Conservation (phyloP, 53 echinoderm and acorn worm genomes). For the Glandiceps talaboti region DNA sequence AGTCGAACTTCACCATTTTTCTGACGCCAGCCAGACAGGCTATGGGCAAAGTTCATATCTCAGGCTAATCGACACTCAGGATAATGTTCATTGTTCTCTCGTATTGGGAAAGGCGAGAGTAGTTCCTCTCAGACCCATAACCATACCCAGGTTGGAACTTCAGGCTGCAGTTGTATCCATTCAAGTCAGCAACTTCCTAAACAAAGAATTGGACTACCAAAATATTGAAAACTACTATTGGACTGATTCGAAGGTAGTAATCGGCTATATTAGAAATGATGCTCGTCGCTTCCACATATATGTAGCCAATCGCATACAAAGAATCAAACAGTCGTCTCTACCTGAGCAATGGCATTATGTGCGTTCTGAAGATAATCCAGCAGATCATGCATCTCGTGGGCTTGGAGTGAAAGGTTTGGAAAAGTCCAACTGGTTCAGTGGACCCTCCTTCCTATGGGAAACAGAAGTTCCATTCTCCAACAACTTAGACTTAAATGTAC, state of each 20-base stretch:
- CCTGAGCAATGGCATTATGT: constrained; percentile 42
- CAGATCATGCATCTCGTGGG: constrained; percentile 38
- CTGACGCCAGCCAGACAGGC: background rate
- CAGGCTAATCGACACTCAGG: background rate
- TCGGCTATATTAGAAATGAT: constrained; percentile 41
- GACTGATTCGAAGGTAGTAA: constrained; percentile 39
- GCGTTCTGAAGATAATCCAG: constrained; percentile 26
- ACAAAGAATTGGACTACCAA: too few species aligned
- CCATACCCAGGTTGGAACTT: too few species aligned
- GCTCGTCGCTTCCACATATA: constrained; percentile 39
- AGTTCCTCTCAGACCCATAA: constrained; percentile 19
- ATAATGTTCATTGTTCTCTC: background rate
- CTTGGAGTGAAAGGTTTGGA: constrained; percentile 9
- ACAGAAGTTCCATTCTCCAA: too few species aligned
- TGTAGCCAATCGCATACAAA: constrained; percentile 41
- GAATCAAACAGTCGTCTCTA: constrained; percentile 16
- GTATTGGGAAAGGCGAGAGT: too few species aligned
- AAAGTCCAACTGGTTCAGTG: constrained; percentile 7
- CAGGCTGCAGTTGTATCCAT: too few species aligned
- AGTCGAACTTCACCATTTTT: constrained; percentile 30
- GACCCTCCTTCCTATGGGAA: constrained; percentile 7
- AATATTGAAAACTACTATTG: constrained; percentile 20
- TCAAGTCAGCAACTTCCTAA: too few species aligned
- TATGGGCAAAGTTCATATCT: constrained; percentile 1
- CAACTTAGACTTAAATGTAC: too few species aligned